Percentiles rank a stretch among this genome's conserved stretches.
Conservation (phyloP, 2,888 invertebrate genomes). For the Malthinus seriepunctatus region DNA sequence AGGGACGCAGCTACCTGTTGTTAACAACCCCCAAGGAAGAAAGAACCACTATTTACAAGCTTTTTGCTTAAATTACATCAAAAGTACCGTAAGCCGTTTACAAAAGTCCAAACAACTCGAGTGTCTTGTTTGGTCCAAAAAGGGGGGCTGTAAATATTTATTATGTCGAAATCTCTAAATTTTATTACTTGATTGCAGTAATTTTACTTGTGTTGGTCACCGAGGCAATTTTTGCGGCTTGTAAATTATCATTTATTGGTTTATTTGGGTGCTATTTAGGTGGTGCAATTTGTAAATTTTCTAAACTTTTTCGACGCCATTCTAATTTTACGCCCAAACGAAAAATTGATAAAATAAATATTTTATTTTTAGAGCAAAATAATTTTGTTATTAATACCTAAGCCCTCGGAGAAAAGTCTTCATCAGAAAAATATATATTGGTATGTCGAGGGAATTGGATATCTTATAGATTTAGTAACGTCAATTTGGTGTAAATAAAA, state of each 20-base stretch:
- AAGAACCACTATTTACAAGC: conserved; percentile 14
- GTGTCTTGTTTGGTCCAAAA: conserved; percentile 9
- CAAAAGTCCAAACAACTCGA: conserved; percentile 15
- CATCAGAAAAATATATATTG: neutral
- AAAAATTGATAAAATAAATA: neutral
- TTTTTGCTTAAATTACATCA: conserved; percentile 10
- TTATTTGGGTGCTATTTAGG: no score
- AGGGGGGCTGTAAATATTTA: conserved; percentile 13
- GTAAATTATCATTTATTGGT: no score
- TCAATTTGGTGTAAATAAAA: conserved; percentile 4
- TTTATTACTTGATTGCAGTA: neutral
- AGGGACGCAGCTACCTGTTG: conserved; percentile 17
- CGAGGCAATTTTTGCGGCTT: no score
- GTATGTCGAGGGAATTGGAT: neutral
- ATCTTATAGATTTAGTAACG: conserved; percentile 1
- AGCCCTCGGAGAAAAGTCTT: neutral
- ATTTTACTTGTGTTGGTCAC: no score
- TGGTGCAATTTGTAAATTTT: no score
- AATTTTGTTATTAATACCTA: neutral
- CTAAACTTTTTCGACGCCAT: no score
- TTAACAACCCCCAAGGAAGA: neutral
- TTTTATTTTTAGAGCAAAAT: conserved; percentile 6
- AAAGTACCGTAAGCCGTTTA: conserved; percentile 19
- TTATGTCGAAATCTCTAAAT: conserved; percentile 10
- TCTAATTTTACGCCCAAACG: no score